Percentiles rank a stretch among this genome's conserved stretches.
These are phyloP conservation scores for Ligdia adustata DNA, from an alignment of 2,888 invertebrate genomes.

Conservation along the genomic window DNA sequence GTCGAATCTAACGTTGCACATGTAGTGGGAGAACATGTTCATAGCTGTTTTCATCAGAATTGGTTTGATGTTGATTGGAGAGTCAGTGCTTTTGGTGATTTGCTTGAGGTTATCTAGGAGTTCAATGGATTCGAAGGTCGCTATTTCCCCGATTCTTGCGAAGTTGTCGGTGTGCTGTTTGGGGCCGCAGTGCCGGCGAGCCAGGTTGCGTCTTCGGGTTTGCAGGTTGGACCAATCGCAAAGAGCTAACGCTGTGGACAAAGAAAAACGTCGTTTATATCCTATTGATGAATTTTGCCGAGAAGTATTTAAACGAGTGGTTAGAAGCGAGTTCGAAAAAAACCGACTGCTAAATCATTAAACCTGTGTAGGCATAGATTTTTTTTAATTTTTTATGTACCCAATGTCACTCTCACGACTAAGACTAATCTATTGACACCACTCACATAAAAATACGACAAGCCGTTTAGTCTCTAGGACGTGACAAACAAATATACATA, in stretches of 20 bases:
- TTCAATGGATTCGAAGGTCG: slow-evolving; percentile 85
- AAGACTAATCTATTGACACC: too few relatives aligned
- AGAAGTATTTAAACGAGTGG: too few relatives aligned
- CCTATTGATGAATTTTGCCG: too few relatives aligned
- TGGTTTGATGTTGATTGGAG: slow-evolving; percentile 86
- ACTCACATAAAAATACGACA: too few relatives aligned
- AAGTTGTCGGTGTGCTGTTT: slow-evolving; percentile 89
- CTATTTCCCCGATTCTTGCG: slow-evolving; percentile 88
- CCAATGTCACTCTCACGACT: too few relatives aligned
- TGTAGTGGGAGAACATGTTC: slow-evolving; percentile 94
- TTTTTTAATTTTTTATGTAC: too few relatives aligned
- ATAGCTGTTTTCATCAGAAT: slow-evolving; percentile 89
- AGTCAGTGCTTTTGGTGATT: slow-evolving; percentile 62
- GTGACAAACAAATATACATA: too few relatives aligned
- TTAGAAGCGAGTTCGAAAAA: too few relatives aligned
- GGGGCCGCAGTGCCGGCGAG: slow-evolving; percentile 92
- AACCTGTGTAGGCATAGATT: too few relatives aligned
- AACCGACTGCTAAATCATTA: too few relatives aligned
- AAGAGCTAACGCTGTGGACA: slow-evolving; percentile 90
- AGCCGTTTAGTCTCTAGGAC: too few relatives aligned
- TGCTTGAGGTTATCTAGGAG: slow-evolving; percentile 83
- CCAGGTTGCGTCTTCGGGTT: slow-evolving; percentile 89
- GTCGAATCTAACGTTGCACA: slow-evolving; percentile 92
- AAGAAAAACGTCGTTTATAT: too few relatives aligned
- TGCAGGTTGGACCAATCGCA: slow-evolving; percentile 95